Evolutionary conservation across 2,888 invertebrate species (phyloP).

Genomic region (Andrena minutula): DNA sequence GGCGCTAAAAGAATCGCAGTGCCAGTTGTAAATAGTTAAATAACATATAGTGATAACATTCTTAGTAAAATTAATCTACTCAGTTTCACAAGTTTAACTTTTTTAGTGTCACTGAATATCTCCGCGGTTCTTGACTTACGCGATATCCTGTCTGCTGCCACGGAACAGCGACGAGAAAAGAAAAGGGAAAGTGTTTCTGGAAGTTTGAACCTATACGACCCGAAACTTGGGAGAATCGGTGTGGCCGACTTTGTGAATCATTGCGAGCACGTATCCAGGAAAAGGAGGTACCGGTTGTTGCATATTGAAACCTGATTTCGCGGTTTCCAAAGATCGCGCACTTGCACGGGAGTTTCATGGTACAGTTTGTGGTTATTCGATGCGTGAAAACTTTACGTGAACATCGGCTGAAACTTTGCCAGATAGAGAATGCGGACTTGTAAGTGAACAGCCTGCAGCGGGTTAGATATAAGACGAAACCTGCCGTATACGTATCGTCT

Average conservation of each 20-base stretch:
- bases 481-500: too few species aligned
- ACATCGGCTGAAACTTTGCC: neutral
- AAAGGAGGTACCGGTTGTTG: slow-evolving; percentile 1
- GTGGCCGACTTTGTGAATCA: slow-evolving; percentile 37
- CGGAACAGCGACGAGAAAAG: neutral
- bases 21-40: too few species aligned
- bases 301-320: slow-evolving; percentile 38
- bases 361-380: slow-evolving; percentile 1
- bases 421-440: neutral
- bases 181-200: slow-evolving; percentile 22
- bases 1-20: too few species aligned
- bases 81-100: too few species aligned
- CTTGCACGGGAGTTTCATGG: neutral
- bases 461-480: too few species aligned
- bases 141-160: neutral
- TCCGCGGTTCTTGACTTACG: neutral
- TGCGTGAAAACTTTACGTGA: neutral
- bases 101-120: neutral
- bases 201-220: slow-evolving; percentile 14
- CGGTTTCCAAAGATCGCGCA: slow-evolving; percentile 13
- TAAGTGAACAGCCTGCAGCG: neutral
- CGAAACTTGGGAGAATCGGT: slow-evolving; percentile 29
- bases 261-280: slow-evolving; percentile 8
- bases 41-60: too few species aligned
- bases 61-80: too few species aligned